phyloP scores from a whole-genome alignment of 2,888 invertebrate species.

The Mythimna ferrago region DNA sequence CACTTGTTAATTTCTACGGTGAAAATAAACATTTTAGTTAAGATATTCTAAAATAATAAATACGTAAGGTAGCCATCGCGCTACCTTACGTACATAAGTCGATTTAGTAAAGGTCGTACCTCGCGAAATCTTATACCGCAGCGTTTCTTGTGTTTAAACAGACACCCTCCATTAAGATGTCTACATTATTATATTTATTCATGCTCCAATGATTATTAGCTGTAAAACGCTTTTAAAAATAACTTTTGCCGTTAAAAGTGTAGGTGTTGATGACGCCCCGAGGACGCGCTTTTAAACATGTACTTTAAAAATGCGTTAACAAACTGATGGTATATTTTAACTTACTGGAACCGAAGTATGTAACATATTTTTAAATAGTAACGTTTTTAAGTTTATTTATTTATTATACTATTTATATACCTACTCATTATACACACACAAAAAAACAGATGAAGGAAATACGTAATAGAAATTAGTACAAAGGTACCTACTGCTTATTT shows the following conservation, averaged over 20 bases:
- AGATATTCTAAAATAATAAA: slow-evolving; percentile 16
- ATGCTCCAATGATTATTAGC: slow-evolving; percentile 44
- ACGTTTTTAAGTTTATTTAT: background rate
- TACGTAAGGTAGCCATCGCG: slow-evolving; percentile 3
- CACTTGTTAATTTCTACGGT: slow-evolving; percentile 20
- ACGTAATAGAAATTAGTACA: too few species aligned
- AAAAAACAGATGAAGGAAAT: too few species aligned
- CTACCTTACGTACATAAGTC: slow-evolving; percentile 42
- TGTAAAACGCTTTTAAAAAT: slow-evolving; percentile 43
- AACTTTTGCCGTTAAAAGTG: slow-evolving; percentile 26
- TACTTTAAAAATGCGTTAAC: slow-evolving; percentile 13
- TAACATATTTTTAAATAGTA: background rate
- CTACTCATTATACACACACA: too few species aligned
- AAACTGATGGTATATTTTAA: slow-evolving; percentile 12
- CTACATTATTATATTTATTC: slow-evolving; percentile 47
- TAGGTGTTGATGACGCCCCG: slow-evolving; percentile 22
- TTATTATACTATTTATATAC: too few species aligned
- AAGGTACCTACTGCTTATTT: too few species aligned
- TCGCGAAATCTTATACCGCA: slow-evolving; percentile 44
- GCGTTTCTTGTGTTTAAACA: slow-evolving; percentile 34
- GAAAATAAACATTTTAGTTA: slow-evolving; percentile 12
- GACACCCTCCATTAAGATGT: slow-evolving; percentile 43
- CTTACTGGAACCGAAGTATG: background rate
- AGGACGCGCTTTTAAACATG: slow-evolving; percentile 13
- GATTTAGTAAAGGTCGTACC: slow-evolving; percentile 32